phyloP scores from a whole-genome alignment of 2,888 invertebrate genomes.

The Elegia similella region DNA sequence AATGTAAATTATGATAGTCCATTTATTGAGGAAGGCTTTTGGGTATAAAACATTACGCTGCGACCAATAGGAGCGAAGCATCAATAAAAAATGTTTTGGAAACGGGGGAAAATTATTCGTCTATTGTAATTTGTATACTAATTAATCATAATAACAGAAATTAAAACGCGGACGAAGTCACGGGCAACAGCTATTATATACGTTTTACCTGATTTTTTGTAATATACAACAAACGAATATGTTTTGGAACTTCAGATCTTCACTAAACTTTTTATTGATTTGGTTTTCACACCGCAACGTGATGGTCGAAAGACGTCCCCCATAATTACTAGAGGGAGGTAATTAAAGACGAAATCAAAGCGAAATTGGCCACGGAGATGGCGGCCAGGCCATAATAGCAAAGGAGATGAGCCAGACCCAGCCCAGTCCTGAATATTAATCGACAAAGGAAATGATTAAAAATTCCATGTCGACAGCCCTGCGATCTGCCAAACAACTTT shows the following conservation, averaged over 20 bases:
- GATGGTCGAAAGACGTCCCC: constrained; percentile 6
- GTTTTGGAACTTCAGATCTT: not conserved
- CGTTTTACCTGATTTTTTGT: no score
- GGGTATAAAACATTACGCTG: no score
- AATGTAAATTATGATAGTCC: no score
- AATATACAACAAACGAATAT: not conserved
- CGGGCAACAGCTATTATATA: no score
- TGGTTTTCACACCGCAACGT: not conserved
- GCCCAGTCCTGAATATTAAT: constrained; percentile 80
- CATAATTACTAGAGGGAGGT: constrained; percentile 27
- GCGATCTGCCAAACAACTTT: constrained; percentile 77
- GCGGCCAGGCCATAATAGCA: constrained; percentile 72
- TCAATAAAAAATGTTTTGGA: no score
- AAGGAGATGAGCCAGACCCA: constrained; percentile 82
- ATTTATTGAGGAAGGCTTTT: no score
- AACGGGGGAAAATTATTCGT: no score
- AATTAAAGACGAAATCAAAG: constrained; percentile 77
- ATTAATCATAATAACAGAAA: no score
- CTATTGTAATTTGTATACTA: no score
- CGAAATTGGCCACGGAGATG: constrained; percentile 49
- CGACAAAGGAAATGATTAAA: constrained; percentile 81
- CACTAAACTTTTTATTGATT: not conserved
- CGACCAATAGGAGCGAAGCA: no score
- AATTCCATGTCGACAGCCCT: constrained; percentile 73
- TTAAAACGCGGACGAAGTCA: no score